Evolutionary conservation across 2,888 invertebrate species (phyloP), one percentile per base, ranked within the genome.

Genomic region (Pollenia amentaria): DNA sequence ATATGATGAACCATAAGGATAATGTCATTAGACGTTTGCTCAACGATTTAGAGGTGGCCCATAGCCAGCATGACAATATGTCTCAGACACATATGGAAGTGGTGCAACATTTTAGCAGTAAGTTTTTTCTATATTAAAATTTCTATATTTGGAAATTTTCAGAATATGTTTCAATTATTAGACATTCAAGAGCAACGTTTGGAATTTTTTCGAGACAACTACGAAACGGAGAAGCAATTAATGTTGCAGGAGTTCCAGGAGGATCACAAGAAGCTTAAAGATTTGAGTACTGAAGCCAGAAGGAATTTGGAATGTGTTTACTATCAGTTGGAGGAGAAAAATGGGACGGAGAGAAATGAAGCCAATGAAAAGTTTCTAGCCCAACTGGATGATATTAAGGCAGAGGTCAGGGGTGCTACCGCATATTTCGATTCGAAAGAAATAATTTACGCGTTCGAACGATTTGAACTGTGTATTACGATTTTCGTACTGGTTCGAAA

Each of bases 61-160:
- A 97, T 90, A 95, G 95, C 40, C 96, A 97, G 92, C 97, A 97
- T 90, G 94, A 95, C 0, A 94, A 95, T 64, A 95, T 96, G 75
- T 96, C 96, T 89, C 96, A 96, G 88, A 94, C 96, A 0, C 97
- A 97, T 90, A 95, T 96, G 60, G 95, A 95, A 89, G 95, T 95
- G 70, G 94, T 97, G 73, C 95, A 96, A 89, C 94, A 95, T 90
- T 95, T 97, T 88, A 94, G 96, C 72, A 94, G 97, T 96, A 94
- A 92, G 92, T 90, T 0, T 29, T 53, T 29, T 42, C 0, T 3
- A 38, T 55, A 3, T 38, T n/a, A 7, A 14, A 21, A 29, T 38
- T 3, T 12, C 11, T 48, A n/a, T n/a, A n/a, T n/a, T n/a, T 46
- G 11, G 0, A 8, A 44, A 38, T 44, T 1, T 21, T 1, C 11